Percentiles rank a stretch among this genome's conserved stretches.
Conservation (phyloP, 2,113 vertebrate genomes). For the Poecile atricapillus region DNA sequence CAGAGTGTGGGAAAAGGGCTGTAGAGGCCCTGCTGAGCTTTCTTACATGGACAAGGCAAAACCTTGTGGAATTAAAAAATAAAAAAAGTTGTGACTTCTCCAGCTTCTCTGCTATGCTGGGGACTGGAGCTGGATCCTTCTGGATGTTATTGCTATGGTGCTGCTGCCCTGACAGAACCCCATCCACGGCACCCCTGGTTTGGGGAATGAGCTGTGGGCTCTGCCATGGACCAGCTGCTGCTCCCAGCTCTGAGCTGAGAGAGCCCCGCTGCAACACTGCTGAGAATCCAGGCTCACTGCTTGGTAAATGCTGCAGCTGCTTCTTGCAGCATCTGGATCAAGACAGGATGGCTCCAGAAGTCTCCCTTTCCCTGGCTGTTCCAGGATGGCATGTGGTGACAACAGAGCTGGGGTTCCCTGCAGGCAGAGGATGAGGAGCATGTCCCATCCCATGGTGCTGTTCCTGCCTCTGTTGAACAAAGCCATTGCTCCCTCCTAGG, state of each 20-base stretch:
- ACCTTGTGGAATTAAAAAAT: too few species aligned
- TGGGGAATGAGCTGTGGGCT: not conserved
- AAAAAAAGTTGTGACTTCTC: not conserved
- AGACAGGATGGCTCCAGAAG: not conserved
- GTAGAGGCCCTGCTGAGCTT: not conserved
- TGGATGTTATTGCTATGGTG: accelerated
- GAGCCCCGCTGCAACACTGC: not conserved
- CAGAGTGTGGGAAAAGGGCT: not conserved
- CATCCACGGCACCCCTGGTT: accelerated
- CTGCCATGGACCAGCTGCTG: not conserved
- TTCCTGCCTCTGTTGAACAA: not conserved
- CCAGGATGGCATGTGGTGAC: not conserved
- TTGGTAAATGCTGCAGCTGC: not conserved
- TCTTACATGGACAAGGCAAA: not conserved
- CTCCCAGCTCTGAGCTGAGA: not conserved
- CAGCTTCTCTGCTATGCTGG: not conserved
- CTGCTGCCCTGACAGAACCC: not conserved
- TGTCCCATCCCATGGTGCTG: not conserved
- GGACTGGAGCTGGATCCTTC: not conserved
- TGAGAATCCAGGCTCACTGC: accelerated
- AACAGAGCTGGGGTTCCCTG: not conserved
- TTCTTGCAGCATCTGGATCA: not conserved
- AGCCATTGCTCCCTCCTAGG: not conserved
- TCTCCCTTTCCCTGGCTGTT: not conserved
- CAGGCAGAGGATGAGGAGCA: not conserved